phyloP scores from a whole-genome alignment of 2,888 invertebrate species.

The Stictocephala bisonia region DNA sequence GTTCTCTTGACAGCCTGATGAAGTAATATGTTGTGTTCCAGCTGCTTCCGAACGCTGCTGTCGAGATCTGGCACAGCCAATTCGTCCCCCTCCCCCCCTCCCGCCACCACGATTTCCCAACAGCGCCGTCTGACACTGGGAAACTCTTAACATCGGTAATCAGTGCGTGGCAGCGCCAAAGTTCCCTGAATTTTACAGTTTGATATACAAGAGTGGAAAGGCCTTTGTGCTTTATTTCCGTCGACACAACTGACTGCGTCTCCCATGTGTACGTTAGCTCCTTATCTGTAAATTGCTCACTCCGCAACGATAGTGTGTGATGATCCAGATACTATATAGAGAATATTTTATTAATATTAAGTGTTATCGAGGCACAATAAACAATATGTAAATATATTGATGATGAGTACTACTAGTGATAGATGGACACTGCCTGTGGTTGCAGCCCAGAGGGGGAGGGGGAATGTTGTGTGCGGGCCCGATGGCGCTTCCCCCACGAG shows the following conservation, averaged over 20 bases:
- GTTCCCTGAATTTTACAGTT: slow-evolving; percentile 71
- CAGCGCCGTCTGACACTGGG: slow-evolving; percentile 86
- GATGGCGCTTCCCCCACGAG: slow-evolving; percentile 57
- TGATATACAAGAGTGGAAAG: slow-evolving; percentile 70
- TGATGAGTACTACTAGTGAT: slow-evolving; percentile 42
- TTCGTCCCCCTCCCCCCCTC: slow-evolving; percentile 84
- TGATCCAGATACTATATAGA: slow-evolving; percentile 38
- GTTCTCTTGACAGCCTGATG: neutral
- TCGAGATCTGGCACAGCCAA: slow-evolving; percentile 77
- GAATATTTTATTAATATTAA: slow-evolving; percentile 43
- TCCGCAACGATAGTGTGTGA: slow-evolving; percentile 51
- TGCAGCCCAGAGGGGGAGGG: slow-evolving; percentile 52
- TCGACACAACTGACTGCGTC: slow-evolving; percentile 45
- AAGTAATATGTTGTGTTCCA: slow-evolving; percentile 64
- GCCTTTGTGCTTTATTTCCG: slow-evolving; percentile 67
- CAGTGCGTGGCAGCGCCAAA: slow-evolving; percentile 64
- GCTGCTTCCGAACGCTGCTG: slow-evolving; percentile 91
- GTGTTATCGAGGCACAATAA: slow-evolving; percentile 38
- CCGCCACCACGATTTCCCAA: slow-evolving; percentile 83
- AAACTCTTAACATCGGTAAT: slow-evolving; percentile 71
- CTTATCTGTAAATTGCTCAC: slow-evolving; percentile 57
- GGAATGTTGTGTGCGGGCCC: slow-evolving; percentile 54
- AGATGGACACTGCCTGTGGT: slow-evolving; percentile 43
- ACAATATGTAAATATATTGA: too few relatives aligned
- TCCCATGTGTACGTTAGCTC: slow-evolving; percentile 53